A percentile compares a stretch with the other conserved stretches of the same genome.
phyloP scores from a whole-genome alignment of 2,888 invertebrate genomes.

The Agonopterix alstromeriana region DNA sequence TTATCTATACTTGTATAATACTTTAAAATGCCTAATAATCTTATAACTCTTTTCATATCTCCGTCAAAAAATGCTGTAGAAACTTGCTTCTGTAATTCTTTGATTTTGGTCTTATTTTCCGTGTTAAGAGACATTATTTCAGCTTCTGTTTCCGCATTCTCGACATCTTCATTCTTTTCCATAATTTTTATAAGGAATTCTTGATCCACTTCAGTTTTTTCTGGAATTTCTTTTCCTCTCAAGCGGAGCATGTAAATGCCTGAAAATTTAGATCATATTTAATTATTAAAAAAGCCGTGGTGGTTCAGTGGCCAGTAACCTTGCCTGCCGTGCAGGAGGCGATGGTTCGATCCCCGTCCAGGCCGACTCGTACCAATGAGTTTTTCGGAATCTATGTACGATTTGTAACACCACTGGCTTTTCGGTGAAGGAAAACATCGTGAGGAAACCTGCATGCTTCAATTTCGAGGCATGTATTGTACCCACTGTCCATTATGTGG shows the following conservation, averaged over 20 bases:
- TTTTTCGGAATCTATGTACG: no score
- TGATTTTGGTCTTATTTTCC: constrained; percentile 75
- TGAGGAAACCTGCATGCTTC: no score
- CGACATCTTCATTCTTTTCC: constrained; percentile 92
- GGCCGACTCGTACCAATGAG: no score
- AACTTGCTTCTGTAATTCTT: constrained; percentile 73
- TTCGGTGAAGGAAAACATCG: no score
- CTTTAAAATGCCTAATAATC: constrained; percentile 84
- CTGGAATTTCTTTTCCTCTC: constrained; percentile 79
- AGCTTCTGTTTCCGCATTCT: constrained; percentile 77
- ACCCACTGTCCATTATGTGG: no score
- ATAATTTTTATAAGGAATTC: constrained; percentile 89
- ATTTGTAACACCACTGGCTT: no score
- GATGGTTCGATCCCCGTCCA: no score
- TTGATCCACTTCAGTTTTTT: constrained; percentile 80
- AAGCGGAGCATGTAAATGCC: constrained; percentile 88
- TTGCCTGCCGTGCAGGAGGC: no score
- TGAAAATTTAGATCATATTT: constrained; percentile 14
- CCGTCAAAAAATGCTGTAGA: constrained; percentile 79
- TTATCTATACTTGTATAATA: constrained; percentile 88
- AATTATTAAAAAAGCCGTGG: no score
- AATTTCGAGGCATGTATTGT: no score
- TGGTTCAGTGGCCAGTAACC: no score
- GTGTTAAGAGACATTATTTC: constrained; percentile 76
- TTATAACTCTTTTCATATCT: constrained; percentile 80